These are phyloP conservation scores for Listronotus oregonensis DNA, from an alignment of 1,140 invertebrate genomes.

Conservation along the genomic window DNA sequence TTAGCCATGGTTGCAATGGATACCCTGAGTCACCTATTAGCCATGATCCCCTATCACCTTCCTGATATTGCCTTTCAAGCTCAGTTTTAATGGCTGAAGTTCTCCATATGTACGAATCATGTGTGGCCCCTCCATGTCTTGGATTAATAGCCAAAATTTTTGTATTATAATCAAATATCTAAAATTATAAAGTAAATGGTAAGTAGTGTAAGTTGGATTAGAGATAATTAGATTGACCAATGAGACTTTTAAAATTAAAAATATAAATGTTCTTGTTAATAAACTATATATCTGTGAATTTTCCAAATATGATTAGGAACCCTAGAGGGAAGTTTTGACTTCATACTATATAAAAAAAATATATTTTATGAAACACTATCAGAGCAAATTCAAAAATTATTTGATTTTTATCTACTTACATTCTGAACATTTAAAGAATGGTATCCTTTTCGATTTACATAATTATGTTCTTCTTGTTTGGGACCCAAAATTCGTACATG, in stretches of 20 bases:
- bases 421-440: too few relatives aligned
- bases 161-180: slow-evolving; percentile 27
- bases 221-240: too few relatives aligned
- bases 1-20: slow-evolving; percentile 33
- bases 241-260: too few relatives aligned
- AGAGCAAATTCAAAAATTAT: too few relatives aligned
- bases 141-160: slow-evolving; percentile 42
- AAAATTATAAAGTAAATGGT: slow-evolving; percentile 21
- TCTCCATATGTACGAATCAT: slow-evolving; percentile 46
- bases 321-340: too few relatives aligned
- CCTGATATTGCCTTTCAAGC: slow-evolving; percentile 11
- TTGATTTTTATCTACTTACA: too few relatives aligned
- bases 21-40: slow-evolving; percentile 39
- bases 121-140: slow-evolving; percentile 45
- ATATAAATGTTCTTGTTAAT: too few relatives aligned
- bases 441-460: too few relatives aligned
- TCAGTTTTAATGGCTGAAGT: slow-evolving; percentile 18
- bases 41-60: slow-evolving; percentile 12
- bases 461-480: slow-evolving; percentile 14
- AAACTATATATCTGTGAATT: slow-evolving; percentile 19
- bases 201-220: too few relatives aligned
- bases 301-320: too few relatives aligned
- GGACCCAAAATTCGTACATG: slow-evolving; percentile 42
- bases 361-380: too few relatives aligned
- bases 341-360: too few relatives aligned